Base-by-base conservation (phyloP, 2,113 vertebrate species). In the Corythornis cristatus region DNA sequence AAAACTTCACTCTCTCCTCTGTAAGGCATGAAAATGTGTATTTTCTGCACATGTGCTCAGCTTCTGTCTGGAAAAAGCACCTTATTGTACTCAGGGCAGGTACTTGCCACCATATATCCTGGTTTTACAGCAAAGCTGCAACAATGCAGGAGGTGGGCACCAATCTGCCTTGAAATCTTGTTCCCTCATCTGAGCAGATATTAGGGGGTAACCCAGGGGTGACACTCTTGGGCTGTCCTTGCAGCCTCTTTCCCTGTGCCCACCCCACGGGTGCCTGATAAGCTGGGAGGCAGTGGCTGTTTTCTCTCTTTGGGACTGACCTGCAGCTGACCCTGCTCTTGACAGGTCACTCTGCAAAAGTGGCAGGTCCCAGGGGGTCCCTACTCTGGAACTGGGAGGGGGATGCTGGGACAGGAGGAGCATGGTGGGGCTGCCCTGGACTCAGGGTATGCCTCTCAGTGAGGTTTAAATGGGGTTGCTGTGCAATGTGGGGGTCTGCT, bases 261-360 rank as follows among this genome's bases (percentile, higher is more conserved):
- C 83, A 50, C 60, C 92, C 76, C 88, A 73, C 6, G 61, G 83
- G 77, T 67, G 71, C 88, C 90, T 92, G 93, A 93, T 96, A 94
- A 93, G 80, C 4, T 4, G 72, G 23, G 42, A 51, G 70, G 64
- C 11, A 26, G 64, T 80, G 0, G 83, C 90, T 94, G 95, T 62
- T 96, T 97, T 97, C 82, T 94, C 85, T 96, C 83, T 86, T 45
- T 31, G 75, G 68, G 76, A 48, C 72, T 94, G 96, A 96, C 94
- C 96, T 16, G 86, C 3, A 0, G 35, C 88, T 97, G 93, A 96
- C 94, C 97, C 92, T 53, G 86, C 64, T 62, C n/a, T 53, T 92
- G 93, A 86, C 61, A 79, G 93, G 96, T 88, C 92, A 62, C 1
- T 0, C 37, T 37, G 85, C 40, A 6, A 48, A 53, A 65, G 5